A percentile compares a stretch with the other conserved stretches of the same genome.
Conservation (phyloP, 2,888 invertebrate genomes). For the Zele albiditarsus region DNA sequence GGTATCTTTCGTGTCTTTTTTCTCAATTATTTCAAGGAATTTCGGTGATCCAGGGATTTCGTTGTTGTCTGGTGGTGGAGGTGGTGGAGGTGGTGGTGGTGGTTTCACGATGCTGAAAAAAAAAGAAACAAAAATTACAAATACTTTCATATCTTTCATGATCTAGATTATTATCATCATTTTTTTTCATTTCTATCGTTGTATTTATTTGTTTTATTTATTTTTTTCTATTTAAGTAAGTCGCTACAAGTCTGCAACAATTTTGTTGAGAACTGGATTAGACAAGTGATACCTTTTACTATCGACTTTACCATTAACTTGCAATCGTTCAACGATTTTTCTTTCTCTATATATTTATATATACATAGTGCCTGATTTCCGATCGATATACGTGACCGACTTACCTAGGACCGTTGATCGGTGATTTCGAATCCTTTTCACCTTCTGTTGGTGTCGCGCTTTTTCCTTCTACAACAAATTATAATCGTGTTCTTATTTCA, state of each 20-base stretch:
- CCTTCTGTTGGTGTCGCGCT: slow-evolving; percentile 62
- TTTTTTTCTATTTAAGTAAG: no score
- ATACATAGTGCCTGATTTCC: slow-evolving; percentile 15
- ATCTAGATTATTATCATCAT: slow-evolving; percentile 2
- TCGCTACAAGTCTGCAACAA: not conserved
- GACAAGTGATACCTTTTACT: slow-evolving; percentile 4
- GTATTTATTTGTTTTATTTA: slow-evolving; percentile 2
- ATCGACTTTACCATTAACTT: not conserved
- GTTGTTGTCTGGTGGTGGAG: slow-evolving; percentile 67
- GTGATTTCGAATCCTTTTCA: slow-evolving; percentile 65
- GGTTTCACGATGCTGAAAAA: slow-evolving; percentile 60
- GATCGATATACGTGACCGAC: slow-evolving; percentile 48
- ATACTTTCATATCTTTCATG: not conserved
- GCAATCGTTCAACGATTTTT: slow-evolving; percentile 36
- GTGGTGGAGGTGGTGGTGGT: slow-evolving; percentile 68
- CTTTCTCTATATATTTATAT: slow-evolving; percentile 8
- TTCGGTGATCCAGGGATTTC: slow-evolving; percentile 57
- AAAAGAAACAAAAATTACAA: slow-evolving; percentile 22
- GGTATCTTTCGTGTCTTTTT: slow-evolving; percentile 57
- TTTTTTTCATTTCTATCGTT: not conserved
- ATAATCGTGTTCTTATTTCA: not conserved
- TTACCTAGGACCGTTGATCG: slow-evolving; percentile 65
- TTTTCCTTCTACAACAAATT: slow-evolving; percentile 62
- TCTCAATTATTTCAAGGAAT: slow-evolving; percentile 52
- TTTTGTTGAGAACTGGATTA: slow-evolving; percentile 2